A percentile compares a stretch with the other conserved stretches of the same genome.
Conservation (phyloP, 2,797 vertebrate species). For the Schizopygopsis malacanthus region DNA sequence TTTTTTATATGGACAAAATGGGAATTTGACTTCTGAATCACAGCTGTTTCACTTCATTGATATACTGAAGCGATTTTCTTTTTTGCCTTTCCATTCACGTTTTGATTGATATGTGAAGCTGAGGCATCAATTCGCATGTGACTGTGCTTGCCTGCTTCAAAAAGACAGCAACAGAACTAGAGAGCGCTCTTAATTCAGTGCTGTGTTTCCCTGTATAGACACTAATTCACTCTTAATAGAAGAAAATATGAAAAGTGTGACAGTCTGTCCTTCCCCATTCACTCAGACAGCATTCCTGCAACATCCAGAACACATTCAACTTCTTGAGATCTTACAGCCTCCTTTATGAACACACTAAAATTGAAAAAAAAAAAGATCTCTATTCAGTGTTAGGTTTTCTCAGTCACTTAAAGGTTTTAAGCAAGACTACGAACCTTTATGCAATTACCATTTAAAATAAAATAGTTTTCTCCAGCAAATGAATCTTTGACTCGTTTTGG, state of each 20-base stretch:
- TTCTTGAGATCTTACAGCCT: neutral
- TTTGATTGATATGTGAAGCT: slow-evolving; percentile 5
- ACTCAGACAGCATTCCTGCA: slow-evolving; percentile 30
- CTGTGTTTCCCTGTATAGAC: neutral
- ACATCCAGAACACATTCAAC: slow-evolving; percentile 14
- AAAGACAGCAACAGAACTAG: slow-evolving; percentile 1
- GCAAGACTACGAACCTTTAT: neutral
- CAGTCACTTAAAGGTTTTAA: slow-evolving; percentile 1
- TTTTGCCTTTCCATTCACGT: neutral
- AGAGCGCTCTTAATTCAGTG: slow-evolving; percentile 5
- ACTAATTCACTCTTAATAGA: slow-evolving; percentile 25
- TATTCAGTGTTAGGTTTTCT: neutral
- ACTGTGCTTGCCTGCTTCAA: neutral
- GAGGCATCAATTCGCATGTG: neutral
- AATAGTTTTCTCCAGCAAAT: neutral
- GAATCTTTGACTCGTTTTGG: neutral
- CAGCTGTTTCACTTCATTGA: neutral
- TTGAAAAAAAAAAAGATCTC: neutral
- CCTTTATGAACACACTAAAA: neutral
- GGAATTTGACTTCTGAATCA: neutral
- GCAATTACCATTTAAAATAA: slow-evolving; percentile 15
- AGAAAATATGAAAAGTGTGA: slow-evolving; percentile 53
- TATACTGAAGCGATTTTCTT: neutral
- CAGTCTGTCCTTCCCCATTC: neutral
- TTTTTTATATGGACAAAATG: slow-evolving; percentile 3